phyloP scores from a whole-genome alignment of 1,140 invertebrate genomes.

The Brachionus plicatilis region DNA sequence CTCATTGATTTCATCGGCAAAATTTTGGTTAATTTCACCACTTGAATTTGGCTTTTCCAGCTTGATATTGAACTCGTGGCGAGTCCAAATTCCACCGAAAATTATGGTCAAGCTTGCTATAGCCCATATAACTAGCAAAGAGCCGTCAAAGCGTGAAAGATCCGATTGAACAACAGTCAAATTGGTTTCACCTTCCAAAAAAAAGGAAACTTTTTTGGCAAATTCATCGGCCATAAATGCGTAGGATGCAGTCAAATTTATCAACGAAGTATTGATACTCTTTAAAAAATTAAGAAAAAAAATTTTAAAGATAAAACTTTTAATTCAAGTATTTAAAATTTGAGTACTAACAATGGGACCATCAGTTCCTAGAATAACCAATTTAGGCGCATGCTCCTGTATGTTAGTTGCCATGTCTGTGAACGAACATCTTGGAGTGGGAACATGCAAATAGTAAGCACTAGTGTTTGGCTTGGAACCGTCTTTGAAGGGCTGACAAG shows the following conservation, averaged over 20 bases:
- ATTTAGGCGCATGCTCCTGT: neutral
- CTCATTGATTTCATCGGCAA: neutral
- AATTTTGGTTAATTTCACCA: neutral
- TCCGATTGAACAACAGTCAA: neutral
- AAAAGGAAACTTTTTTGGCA: neutral
- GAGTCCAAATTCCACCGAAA: neutral
- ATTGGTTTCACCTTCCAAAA: neutral
- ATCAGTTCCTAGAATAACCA: conserved; percentile 28
- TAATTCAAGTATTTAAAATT: neutral
- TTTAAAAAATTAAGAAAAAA: neutral
- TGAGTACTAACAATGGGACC: conserved; percentile 4
- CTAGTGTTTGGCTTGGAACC: neutral
- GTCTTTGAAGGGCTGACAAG: neutral
- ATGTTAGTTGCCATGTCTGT: neutral
- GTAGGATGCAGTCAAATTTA: conserved; percentile 1
- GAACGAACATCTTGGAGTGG: neutral
- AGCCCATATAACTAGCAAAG: conserved; percentile 27
- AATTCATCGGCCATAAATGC: conserved; percentile 35
- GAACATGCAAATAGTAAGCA: conserved; percentile 14
- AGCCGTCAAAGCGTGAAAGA: neutral
- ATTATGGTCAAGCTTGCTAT: neutral
- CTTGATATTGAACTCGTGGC: conserved; percentile 1
- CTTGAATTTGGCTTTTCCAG: neutral
- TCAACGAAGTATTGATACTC: conserved; percentile 8
- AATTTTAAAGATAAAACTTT: neutral